phyloP scores from a whole-genome alignment of 23 tunicate genomes.

The Halocynthia aurantium region DNA sequence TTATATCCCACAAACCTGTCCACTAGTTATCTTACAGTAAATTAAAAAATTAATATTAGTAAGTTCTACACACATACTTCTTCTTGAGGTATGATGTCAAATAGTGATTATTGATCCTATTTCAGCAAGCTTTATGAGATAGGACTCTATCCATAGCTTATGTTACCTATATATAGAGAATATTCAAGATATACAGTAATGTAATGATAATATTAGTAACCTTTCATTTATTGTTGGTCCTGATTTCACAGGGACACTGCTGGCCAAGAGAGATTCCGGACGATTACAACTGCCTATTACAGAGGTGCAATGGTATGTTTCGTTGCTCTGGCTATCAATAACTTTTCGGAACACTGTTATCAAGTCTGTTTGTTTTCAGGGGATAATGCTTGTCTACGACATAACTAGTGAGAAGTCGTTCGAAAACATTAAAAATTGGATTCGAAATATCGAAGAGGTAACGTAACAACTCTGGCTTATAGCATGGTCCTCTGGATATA shows the following conservation, averaged over 20 bases:
- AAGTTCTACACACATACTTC: too few relatives aligned
- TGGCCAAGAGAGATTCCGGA: constrained; percentile 96
- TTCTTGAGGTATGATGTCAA: too few relatives aligned
- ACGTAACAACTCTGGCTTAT: too few relatives aligned
- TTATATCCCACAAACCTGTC: too few relatives aligned
- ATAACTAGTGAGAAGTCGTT: constrained; percentile 88
- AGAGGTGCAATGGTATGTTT: constrained; percentile 91
- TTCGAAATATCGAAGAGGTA: constrained; percentile 93
- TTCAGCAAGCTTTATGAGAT: too few relatives aligned
- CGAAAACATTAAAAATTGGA: constrained; percentile 95
- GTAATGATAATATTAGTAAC: too few relatives aligned
- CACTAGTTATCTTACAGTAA: neutral
- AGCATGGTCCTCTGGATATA: too few relatives aligned
- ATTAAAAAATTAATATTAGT: neutral
- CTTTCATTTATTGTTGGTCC: too few relatives aligned
- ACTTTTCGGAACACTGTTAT: neutral
- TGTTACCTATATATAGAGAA: too few relatives aligned
- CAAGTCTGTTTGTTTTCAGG: constrained; percentile 20
- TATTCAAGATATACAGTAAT: too few relatives aligned
- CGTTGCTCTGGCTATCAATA: neutral
- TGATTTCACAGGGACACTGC: constrained; percentile 87
- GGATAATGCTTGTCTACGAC: constrained; percentile 94
- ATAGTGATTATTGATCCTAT: too few relatives aligned
- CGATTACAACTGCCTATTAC: constrained; percentile 98
- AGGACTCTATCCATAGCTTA: too few relatives aligned